Evolutionary conservation across 2,113 vertebrate genomes (phyloP), one percentile per base, ranked within the genome.

Genomic region (Lagopus leucura): DNA sequence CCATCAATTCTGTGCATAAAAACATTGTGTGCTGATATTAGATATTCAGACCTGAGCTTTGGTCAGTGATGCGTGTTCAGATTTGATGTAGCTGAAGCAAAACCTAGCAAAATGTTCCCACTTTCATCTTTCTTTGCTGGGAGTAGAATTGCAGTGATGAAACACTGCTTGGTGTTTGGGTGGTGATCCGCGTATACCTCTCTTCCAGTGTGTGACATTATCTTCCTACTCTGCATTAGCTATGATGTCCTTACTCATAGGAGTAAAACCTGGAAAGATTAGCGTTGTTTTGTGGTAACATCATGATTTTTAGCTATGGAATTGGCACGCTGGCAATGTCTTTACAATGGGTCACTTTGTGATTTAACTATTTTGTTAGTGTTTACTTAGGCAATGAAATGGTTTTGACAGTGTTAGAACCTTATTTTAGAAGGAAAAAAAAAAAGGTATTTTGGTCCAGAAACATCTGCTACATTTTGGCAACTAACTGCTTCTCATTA

Each of bases 401-500:
- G 6, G 4, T 70, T 91, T 65, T 60, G 18, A 80, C 36, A 43
- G 12, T 42, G 10, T 67, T 79, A 82, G 15, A 86, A 48, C 11
- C 58, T 58, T 69, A 20, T 4, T 70, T 86, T 50, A 70, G 42
- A 80, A 7, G 4, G 54, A 13, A 30, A 54, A 18, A 55, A 55
- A 80, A 90, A 75, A 55, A 9, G 11, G 2, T 77, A 22, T 40
- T 94, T 86, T 81, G 8, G 15, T 86, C 19, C 4, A 4, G 74
- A 74, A 93, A 74, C 20, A n/a, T 67, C 50, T 74, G 45, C 54
- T 66, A 36, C 40, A 18, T 88, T 88, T 90, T 88, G 55, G 27
- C 18, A 74, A 19, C 38, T n/a, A 50, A 50, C 20, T 67, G 40
- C 13, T 20, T 47, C 65, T 63, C 15, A 16, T 38, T 13, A 16